These are phyloP conservation scores for Noctuana brunneofusca DNA, from an alignment of 2,888 invertebrate genomes.

Conservation along the genomic window DNA sequence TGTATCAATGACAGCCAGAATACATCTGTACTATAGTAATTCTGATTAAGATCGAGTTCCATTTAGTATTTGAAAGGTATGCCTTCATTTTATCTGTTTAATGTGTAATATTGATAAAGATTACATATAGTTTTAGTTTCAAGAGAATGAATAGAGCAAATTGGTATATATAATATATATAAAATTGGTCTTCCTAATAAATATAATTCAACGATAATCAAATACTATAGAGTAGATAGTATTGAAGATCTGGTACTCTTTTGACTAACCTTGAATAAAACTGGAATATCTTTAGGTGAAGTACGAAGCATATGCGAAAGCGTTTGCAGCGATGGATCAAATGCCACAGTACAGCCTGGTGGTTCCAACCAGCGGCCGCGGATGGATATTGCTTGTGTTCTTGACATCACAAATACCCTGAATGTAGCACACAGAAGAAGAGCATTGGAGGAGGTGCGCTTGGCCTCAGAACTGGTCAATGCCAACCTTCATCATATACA, in stretches of 20 bases:
- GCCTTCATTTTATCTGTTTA: too few relatives aligned
- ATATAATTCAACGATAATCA: background rate
- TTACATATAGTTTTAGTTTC: too few relatives aligned
- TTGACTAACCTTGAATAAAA: conserved; percentile 5
- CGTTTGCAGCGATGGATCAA: conserved; percentile 80
- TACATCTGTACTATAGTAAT: background rate
- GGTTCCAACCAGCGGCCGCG: conserved; percentile 80
- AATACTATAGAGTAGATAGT: too few relatives aligned
- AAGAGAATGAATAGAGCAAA: too few relatives aligned
- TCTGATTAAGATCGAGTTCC: background rate
- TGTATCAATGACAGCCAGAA: background rate
- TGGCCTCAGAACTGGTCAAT: conserved; percentile 90
- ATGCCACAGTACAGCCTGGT: conserved; percentile 73
- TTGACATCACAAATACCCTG: conserved; percentile 89
- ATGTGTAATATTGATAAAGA: background rate
- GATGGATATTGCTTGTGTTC: conserved; percentile 95
- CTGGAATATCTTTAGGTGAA: conserved; percentile 61
- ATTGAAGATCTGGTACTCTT: too few relatives aligned
- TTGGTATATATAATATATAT: too few relatives aligned
- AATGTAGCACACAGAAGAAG: conserved; percentile 89
- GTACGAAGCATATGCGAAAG: conserved; percentile 80
- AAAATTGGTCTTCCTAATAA: too few relatives aligned
- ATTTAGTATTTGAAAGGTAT: too few relatives aligned
- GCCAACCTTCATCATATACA: conserved; percentile 92
- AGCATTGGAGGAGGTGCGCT: conserved; percentile 92